Base-by-base conservation (phyloP, 2,888 invertebrate genomes). In the Bugulina stolonifera region DNA sequence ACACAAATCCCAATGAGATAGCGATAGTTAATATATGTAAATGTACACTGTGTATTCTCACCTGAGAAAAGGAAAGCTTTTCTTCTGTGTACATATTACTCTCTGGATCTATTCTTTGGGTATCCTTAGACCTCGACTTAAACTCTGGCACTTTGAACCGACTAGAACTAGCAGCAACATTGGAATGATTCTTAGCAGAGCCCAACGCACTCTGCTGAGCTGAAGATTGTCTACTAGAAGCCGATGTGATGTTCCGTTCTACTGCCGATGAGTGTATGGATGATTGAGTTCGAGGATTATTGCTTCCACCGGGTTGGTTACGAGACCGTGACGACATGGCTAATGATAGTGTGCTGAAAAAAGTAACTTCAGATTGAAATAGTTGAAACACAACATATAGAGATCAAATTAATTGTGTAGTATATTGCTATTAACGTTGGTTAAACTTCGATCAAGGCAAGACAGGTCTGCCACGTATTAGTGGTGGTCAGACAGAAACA, bases 31-130 rank as follows among this genome's bases (percentile, higher is more conserved):
- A n/a, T n/a, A n/a, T n/a, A n/a, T n/a, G n/a, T n/a, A n/a, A n/a
- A n/a, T n/a, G n/a, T n/a, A n/a, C n/a, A 52, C 10, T 52, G 5
- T 57, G 25, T 18, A 57, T 25, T n/a, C 57, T 57, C 3, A 64
- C 64, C 32, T 64, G 64, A 29, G 64, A 64, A 32, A 64, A 64
- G 3, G 29, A 27, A 27, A 64, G 64, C 27, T 64, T 64, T 27
- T 64, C 64, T 32, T 64, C 64, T 25, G 25, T 64, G 32, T 64
- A 64, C 64, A 64, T 64, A 32, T n/a, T 64, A 32, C 64, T 64
- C 32, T 64, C 64, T 25, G 64, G 64, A 32, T 64, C 64, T 22
- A 64, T 32, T 32, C 34, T 27, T 32, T 64, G 64, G n/a, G 27
- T 32, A 27, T 32, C 32, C n/a, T 64, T 64, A 18, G 64, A 14